Evolutionary conservation across 2,888 invertebrate species (phyloP).

Genomic region (Ophonus ardosiacus): DNA sequence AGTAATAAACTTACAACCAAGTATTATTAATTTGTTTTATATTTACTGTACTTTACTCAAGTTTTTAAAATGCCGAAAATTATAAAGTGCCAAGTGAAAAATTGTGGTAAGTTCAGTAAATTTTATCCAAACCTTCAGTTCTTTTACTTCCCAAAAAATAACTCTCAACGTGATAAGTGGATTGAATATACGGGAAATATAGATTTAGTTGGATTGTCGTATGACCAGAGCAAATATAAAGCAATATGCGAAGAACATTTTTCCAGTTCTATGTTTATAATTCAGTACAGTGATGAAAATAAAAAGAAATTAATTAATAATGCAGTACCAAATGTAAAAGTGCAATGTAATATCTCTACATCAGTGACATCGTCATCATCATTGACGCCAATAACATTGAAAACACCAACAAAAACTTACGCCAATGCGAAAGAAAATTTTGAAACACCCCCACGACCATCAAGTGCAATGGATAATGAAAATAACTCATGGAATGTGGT

Average conservation of each 20-base stretch:
- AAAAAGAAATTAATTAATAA: neutral
- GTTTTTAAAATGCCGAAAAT: neutral
- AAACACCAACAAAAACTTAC: neutral
- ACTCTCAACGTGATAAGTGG: constrained; percentile 1
- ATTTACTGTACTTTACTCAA: too few species aligned
- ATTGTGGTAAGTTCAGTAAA: neutral
- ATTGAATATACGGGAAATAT: neutral
- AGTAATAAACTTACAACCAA: too few species aligned
- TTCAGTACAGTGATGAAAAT: neutral
- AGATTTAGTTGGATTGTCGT: neutral
- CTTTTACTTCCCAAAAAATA: too few species aligned
- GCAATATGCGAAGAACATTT: neutral
- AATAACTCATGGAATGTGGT: neutral
- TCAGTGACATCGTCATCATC: neutral
- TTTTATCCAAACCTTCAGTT: neutral
- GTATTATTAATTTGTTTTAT: too few species aligned
- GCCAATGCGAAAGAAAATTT: neutral
- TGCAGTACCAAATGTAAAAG: neutral
- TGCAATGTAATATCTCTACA: neutral
- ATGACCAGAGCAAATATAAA: neutral
- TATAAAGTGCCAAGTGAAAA: neutral
- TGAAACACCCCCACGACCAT: neutral
- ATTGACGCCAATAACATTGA: neutral
- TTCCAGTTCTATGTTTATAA: neutral
- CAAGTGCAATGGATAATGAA: neutral